Conservation (phyloP, 2,797 vertebrate genomes). For the Zalophus californianus region DNA sequence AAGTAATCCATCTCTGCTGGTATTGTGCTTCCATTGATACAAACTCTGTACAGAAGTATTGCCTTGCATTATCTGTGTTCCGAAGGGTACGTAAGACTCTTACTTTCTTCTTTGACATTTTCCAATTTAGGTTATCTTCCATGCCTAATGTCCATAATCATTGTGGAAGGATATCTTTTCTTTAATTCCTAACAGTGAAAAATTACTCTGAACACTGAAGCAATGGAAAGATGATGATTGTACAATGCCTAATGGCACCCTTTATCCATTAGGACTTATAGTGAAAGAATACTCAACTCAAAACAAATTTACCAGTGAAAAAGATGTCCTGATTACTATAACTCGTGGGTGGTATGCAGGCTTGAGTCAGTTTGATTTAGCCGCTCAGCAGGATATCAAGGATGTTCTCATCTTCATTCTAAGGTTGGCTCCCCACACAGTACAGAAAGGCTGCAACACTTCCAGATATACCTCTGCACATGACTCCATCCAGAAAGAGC, state of each 20-base stretch:
- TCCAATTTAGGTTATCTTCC: background rate
- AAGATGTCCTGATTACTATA: background rate
- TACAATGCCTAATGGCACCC: background rate
- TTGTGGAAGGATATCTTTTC: background rate
- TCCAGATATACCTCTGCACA: background rate
- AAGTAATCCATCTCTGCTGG: background rate
- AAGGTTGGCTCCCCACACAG: background rate
- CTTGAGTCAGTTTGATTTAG: background rate
- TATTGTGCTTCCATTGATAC: background rate
- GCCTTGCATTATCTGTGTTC: background rate
- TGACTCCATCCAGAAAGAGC: background rate
- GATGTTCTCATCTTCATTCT: background rate
- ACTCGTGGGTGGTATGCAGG: background rate
- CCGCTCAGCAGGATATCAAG: background rate
- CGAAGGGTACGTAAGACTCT: background rate
- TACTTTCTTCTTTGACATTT: slow-evolving; percentile 35
- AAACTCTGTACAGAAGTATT: slow-evolving; percentile 1
- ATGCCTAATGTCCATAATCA: background rate
- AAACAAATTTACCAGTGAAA: background rate
- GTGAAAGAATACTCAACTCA: background rate
- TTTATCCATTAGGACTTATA: background rate
- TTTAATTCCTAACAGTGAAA: slow-evolving; percentile 28
- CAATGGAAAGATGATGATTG: background rate
- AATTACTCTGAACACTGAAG: background rate
- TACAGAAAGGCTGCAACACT: background rate